Conservation (phyloP, 2,888 invertebrate genomes). For the Drosophila anomelani region DNA sequence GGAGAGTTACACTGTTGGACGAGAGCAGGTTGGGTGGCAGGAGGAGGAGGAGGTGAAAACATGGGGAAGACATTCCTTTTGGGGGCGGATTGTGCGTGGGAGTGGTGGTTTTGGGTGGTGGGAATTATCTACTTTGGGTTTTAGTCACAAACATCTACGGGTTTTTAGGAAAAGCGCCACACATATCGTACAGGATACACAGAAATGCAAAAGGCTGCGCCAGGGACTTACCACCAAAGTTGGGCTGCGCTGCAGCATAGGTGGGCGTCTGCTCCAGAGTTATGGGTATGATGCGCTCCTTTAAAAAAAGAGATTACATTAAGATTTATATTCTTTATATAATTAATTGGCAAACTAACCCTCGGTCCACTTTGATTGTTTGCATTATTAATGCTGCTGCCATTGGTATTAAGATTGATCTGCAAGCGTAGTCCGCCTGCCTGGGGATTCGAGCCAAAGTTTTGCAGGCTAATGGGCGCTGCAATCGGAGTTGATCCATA, state of each 20-base stretch:
- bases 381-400: constrained; percentile 50
- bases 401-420: constrained; percentile 69
- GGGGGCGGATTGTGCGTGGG: constrained; percentile 54
- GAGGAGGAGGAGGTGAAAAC: background rate
- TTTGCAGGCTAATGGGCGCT: constrained; percentile 53
- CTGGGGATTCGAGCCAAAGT: constrained; percentile 74
- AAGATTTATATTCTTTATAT: background rate
- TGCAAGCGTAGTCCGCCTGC: constrained; percentile 79
- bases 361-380: constrained; percentile 74
- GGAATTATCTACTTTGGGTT: constrained; percentile 20
- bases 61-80: constrained; percentile 10
- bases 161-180: constrained; percentile 67
- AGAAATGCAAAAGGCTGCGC: constrained; percentile 3
- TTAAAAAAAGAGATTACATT: constrained; percentile 4
- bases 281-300: constrained; percentile 85
- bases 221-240: constrained; percentile 79
- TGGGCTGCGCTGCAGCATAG: constrained; percentile 82
- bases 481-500: constrained; percentile 45
- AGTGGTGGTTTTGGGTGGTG: constrained; percentile 27
- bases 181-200: constrained; percentile 31
- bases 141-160: constrained; percentile 71
- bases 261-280: constrained; percentile 84
- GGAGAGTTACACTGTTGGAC: constrained; percentile 68
- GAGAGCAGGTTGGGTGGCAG: constrained; percentile 39
- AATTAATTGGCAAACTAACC: constrained; percentile 49